Percentiles rank a stretch among this genome's conserved stretches.
phyloP scores from a whole-genome alignment of 2,888 invertebrate species.

The Volucella inanis region DNA sequence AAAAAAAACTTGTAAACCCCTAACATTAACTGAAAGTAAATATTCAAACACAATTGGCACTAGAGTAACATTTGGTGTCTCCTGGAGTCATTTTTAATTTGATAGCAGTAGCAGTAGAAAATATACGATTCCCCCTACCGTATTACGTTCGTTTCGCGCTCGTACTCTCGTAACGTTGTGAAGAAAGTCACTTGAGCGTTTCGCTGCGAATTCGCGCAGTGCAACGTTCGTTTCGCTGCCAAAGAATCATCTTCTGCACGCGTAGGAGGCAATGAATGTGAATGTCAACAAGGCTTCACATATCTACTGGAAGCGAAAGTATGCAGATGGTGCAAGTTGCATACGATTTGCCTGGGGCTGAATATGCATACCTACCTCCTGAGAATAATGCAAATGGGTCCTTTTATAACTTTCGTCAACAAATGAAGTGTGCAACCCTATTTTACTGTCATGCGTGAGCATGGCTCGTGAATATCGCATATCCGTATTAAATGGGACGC shows the following conservation, averaged over 20 bases:
- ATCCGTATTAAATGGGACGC: constrained; percentile 65
- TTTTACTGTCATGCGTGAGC: constrained; percentile 74
- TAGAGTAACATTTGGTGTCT: constrained; percentile 75
- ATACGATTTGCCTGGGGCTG: constrained; percentile 65
- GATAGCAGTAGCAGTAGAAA: constrained; percentile 56
- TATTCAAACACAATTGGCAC: constrained; percentile 74
- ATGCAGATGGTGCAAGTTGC: constrained; percentile 65
- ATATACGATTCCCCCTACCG: constrained; percentile 23
- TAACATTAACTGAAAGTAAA: constrained; percentile 70
- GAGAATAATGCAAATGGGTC: constrained; percentile 62
- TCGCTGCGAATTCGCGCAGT: constrained; percentile 70
- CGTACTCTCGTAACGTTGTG: constrained; percentile 65
- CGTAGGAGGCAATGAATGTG: constrained; percentile 74
- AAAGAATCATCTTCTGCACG: constrained; percentile 74
- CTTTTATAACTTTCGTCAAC: constrained; percentile 64
- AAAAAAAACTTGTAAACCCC: constrained; percentile 49
- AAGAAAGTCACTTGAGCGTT: constrained; percentile 74
- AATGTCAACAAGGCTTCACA: constrained; percentile 70
- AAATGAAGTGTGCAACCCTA: constrained; percentile 74
- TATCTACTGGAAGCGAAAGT: constrained; percentile 37
- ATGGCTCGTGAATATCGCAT: constrained; percentile 53
- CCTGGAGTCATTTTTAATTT: constrained; percentile 74
- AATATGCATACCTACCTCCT: constrained; percentile 53
- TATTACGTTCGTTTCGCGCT: neutral
- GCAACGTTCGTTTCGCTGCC: constrained; percentile 75